Evolutionary conservation across 2,888 invertebrate genomes (phyloP), one percentile per base, ranked within the genome.

Genomic region (Cantharis rufa): DNA sequence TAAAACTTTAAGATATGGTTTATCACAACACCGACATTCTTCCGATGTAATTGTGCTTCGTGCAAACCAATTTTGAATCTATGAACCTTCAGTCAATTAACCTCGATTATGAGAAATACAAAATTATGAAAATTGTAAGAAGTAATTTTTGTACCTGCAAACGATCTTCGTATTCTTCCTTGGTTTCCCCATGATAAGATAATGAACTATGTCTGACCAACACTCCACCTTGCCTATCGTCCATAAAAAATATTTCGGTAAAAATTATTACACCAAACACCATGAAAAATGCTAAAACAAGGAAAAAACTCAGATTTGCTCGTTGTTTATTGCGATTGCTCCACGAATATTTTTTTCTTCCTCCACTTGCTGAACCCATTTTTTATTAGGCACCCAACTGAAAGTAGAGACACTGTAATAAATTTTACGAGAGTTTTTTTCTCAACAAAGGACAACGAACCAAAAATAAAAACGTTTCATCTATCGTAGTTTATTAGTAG

Each of bases 221-320:
- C 78, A 90, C 89, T 28, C 88, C 89, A 48, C 90, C 89, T 70
- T 91, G 90, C 79, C 90, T 88, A 81, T 92, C 92, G 86, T 93
- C 92, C 81, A 92, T 91, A 82, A 92, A 89, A 85, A 95, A 91
- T 84, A 96, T 93, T 89, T 96, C 96, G 79, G 96, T 96, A 82
- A 96, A 91, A 79, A 96, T 93, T 85, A 96, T 96, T 84, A 96
- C 91, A 69, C 95, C 95, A 87, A 96, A 96, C 77, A 97, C 94
- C 63, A 94, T 94, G 88, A 96, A 96, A 89, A 97, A 96, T 90
- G 96, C 95, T 83, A 96, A 92, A 80, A 96, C 96, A 87, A 96
- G 94, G 89, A 96, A 93, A 89, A 96, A 96, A 85, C 95, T 96
- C 92, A 96, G 93, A 87, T 95, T 94, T 82, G 95, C 95, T 82